Conservation (phyloP, 2,113 vertebrate species). For the Elachura formosa region DNA sequence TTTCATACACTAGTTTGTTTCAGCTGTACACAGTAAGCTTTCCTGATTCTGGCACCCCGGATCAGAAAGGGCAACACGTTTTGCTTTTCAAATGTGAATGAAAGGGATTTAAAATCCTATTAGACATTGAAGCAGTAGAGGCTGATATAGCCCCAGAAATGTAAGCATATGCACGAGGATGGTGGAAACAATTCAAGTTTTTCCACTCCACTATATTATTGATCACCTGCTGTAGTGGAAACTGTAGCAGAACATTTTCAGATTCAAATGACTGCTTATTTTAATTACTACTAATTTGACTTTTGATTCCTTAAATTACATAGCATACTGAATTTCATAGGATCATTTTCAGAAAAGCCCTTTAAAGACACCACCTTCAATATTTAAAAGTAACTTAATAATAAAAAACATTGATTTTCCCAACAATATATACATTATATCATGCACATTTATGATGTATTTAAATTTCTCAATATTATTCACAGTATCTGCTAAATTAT, state of each 20-base stretch:
- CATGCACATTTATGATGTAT: neutral
- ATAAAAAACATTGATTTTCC: neutral
- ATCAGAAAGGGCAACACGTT: neutral
- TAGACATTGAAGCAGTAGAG: neutral
- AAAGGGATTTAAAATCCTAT: neutral
- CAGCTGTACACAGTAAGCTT: neutral
- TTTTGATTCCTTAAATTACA: neutral
- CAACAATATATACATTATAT: neutral
- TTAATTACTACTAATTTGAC: neutral
- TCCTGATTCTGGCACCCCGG: neutral
- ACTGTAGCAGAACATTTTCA: neutral
- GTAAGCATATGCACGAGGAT: neutral
- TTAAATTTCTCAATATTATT: neutral
- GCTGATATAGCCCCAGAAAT: neutral
- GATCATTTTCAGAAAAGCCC: neutral
- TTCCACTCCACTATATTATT: neutral
- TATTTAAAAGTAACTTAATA: neutral
- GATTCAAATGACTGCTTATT: neutral
- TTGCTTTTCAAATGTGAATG: neutral
- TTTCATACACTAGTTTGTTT: neutral
- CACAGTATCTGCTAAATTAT: neutral
- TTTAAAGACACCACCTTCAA: neutral
- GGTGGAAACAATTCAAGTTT: neutral
- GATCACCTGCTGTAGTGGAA: neutral
- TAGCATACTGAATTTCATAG: neutral